Evolutionary conservation across 2,888 invertebrate species (phyloP), one percentile per base, ranked within the genome.

Genomic region (Thereva unica): DNA sequence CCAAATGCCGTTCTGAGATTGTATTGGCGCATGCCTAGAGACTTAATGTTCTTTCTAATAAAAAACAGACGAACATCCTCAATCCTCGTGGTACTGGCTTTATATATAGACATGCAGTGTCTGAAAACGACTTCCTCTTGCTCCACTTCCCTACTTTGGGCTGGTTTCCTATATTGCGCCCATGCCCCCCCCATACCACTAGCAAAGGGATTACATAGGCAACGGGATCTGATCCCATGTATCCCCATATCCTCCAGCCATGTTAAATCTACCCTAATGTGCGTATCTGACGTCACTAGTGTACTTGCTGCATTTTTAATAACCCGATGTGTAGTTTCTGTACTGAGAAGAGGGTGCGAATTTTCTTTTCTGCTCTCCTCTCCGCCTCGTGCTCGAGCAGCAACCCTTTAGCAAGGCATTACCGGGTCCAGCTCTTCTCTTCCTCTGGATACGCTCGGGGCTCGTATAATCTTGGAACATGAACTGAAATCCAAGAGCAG

Each of bases 71-170:
- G 61, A 61, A 61, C 40, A 41, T 61, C 61, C 61, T 61, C 61
- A 50, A 41, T 61, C 61, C 61, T 61, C 61, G 61, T 61, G 61
- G 61, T 41, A 34, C 41, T 61, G 50, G 40, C 23, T 41, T 7
- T 41, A 12, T 61, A 61, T 37, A 61, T 61, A 61, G 50, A 61
- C 23, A 50, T 61, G 50, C 50, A 50, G 50, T 61, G 61, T 61
- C 61, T 61, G 61, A 50, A 23, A 23, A 23, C 23, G 23, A 54
- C 55, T 65, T 68, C 68, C 68, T 68, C 68, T 64, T 68, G 68
- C 68, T 68, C 68, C 68, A 68, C 68, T 64, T 59, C 55, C 57
- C 68, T 65, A 66, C 49, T 66, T 66, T 66, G 61, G 57, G 50
- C 47, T 49, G 55, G 61, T 68, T 68, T 68, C 66, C 65, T 61